Conservation (phyloP, 1,140 invertebrate species). For the Ceratina australensis region DNA sequence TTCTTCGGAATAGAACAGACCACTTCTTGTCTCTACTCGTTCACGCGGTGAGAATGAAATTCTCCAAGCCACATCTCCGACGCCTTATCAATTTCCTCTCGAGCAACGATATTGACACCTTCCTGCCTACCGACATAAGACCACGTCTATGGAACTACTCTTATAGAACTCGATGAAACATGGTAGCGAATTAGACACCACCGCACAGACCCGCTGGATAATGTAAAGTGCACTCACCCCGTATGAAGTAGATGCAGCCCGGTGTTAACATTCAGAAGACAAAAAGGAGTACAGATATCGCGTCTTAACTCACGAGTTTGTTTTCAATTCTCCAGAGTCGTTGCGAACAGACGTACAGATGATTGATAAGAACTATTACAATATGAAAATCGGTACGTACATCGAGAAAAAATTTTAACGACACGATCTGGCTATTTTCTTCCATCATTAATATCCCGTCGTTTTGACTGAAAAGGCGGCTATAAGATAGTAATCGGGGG, state of each 20-base stretch:
- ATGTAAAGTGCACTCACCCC: too few relatives aligned
- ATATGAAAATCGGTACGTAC: too few relatives aligned
- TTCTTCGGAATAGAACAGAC: neutral
- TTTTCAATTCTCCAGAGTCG: too few relatives aligned
- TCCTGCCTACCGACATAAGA: conserved; percentile 12
- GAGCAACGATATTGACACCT: conserved; percentile 38
- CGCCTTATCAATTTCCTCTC: conserved; percentile 66
- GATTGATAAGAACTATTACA: too few relatives aligned
- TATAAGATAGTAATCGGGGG: neutral
- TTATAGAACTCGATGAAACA: neutral
- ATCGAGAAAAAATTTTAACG: too few relatives aligned
- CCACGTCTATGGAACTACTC: neutral
- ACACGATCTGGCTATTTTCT: too few relatives aligned
- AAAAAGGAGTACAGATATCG: too few relatives aligned
- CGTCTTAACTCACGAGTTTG: too few relatives aligned
- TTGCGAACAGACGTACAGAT: too few relatives aligned
- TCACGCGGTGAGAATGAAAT: conserved; percentile 33
- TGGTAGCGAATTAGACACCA: neutral
- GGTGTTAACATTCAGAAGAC: too few relatives aligned
- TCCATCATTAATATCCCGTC: conserved; percentile 1
- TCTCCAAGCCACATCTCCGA: conserved; percentile 38
- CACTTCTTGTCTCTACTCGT: neutral
- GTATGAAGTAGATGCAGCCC: too few relatives aligned
- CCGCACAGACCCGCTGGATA: neutral
- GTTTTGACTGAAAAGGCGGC: neutral